Evolutionary conservation across 1,140 invertebrate genomes (phyloP).

Genomic region (Phortica variegata): DNA sequence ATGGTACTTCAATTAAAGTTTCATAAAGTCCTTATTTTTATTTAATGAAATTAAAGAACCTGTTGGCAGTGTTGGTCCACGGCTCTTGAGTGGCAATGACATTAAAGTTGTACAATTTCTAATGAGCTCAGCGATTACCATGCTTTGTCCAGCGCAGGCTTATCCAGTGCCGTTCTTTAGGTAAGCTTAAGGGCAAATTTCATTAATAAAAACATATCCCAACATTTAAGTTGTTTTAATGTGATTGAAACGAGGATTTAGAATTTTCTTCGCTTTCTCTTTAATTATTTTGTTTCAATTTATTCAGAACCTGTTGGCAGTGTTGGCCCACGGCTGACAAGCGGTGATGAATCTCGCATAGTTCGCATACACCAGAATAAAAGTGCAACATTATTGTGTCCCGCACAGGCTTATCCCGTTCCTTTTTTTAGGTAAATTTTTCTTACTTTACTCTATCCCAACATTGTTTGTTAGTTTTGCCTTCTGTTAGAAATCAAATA

Average conservation of each 20-base stretch:
- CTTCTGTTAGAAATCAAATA: no score
- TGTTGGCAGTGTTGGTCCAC: conserved; percentile 67
- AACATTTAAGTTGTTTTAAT: conserved; percentile 6
- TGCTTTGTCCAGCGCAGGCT: conserved; percentile 75
- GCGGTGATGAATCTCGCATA: conserved; percentile 52
- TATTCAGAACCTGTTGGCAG: conserved; percentile 74
- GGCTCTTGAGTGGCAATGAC: conserved; percentile 55
- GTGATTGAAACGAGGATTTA: background rate
- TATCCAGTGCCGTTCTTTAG: conserved; percentile 67
- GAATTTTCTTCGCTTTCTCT: background rate
- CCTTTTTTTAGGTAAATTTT: conserved; percentile 68
- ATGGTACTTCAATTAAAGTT: background rate
- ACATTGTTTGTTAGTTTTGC: no score
- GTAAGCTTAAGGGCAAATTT: no score
- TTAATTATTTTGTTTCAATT: no score
- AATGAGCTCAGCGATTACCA: conserved; percentile 62
- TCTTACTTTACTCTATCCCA: no score
- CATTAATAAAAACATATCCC: conserved; percentile 24
- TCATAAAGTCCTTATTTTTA: background rate
- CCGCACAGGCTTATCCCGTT: conserved; percentile 69
- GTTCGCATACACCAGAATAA: conserved; percentile 27
- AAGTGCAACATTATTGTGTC: conserved; percentile 63
- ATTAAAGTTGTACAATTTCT: conserved; percentile 63
- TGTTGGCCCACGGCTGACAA: conserved; percentile 65
- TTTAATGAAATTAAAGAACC: no score